Base-by-base conservation (phyloP, 1,140 invertebrate species). In the Yoshiicerus persimilis region DNA sequence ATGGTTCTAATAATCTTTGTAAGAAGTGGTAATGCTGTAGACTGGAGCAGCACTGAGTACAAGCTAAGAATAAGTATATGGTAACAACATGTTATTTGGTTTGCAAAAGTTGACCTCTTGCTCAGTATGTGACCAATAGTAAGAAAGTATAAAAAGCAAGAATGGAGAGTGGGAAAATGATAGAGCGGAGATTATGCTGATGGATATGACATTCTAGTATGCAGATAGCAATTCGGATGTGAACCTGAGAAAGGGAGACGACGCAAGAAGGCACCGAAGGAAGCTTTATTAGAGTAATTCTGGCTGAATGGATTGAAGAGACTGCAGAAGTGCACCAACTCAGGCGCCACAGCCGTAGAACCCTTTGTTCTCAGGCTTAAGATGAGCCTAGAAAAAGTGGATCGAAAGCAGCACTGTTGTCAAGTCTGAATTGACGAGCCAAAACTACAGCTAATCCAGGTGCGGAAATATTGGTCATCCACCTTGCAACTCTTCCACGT, bases 401-500 rank as follows among this genome's bases (percentile, higher is more conserved):
- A 87, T 66, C 47, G 66, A 77, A 87, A 70, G n/a, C 16, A 23
- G 64, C 86, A 87, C 64, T 77, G 86, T 77, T 87, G 86, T 77
- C 86, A 87, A 77, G 86, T 87, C 86, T 87, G 86, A 75, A 66
- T 77, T 87, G 86, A 87, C 86, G 86, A 87, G 32, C 86, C 30
- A 87, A 27, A 66, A 87, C 47, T 66, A 66, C 56, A 25, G 30
- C 62, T 27, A 87, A 87, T 77, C 64, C 23, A 87, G 86, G 23
- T 66, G 64, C 47, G 62, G 62, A 87, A 87, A 75, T 87, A 87
- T 66, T 87, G 32, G 62, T 87, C 38, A 70, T 87, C 62, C 86
- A 87, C 47, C 86, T 87, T 87, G 85, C 85, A 86, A 86, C 86
- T 75, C 86, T 87, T 87, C 85, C 86, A 87, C 86, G 86, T 87